Base-by-base conservation (phyloP, 2,888 invertebrate genomes). In the Ellobium chinense region DNA sequence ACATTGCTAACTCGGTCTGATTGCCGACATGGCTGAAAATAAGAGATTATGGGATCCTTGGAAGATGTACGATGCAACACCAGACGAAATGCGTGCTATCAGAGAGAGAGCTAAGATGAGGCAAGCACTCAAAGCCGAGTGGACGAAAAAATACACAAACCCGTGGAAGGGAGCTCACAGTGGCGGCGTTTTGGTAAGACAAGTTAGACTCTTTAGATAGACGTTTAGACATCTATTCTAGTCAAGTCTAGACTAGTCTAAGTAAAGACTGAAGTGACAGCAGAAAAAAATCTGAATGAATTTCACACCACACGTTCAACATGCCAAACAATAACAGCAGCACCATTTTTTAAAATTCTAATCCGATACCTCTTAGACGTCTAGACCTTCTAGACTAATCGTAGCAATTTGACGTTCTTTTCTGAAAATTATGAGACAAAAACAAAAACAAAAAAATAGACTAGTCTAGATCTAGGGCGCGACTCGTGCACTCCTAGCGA, bases 131-230 rank as follows among this genome's bases (percentile, higher is more conserved):
- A 94, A 97, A 84, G 93, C 94, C n/a, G 95, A 96, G 90, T 97
- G 95, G 91, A 91, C 96, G 31, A 96, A 96, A 92, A 94, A 96
- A 89, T 92, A 93, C 36, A 94, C 95, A 0, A 95, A 97, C 93
- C 97, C 97, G 1, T 94, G 94, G 91, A 94, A 78, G 37, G 72
- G 81, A 0, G 31, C 73, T 21, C 69, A 78, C 24, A 34, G 54
- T 39, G 82, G 81, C 9, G 83, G 85, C 31, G 77, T 66, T 34
- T 68, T 85, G 65, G 85, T 83, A 66, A 82, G 83, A 39, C 27
- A n/a, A 60, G 5, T 18, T n/a, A 18, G n/a, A 60, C 21, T 24
- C 7, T 65, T 4, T 14, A 65, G 21, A 24, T 65, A 65, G 65
- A 65, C n/a, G n/a, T 65, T 31, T 65, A 65, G 65, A 65, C 7